phyloP scores from a whole-genome alignment of 2,113 vertebrate genomes.

The Orientallactaga bullata region DNA sequence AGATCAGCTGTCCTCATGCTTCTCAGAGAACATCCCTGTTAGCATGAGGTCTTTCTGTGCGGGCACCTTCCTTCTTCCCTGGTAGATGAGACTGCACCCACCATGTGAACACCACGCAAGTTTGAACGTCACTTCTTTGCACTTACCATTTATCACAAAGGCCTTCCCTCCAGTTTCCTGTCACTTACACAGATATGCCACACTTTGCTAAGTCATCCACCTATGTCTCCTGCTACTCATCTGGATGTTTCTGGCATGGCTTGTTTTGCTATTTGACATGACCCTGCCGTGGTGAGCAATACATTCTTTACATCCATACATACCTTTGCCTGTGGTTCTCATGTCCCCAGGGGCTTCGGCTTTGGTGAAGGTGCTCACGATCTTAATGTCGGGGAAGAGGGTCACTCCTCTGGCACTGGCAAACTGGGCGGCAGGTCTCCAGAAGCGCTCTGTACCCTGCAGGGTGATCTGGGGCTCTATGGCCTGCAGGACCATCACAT shows the following conservation, averaged over 20 bases:
- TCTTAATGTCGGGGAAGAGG: conserved; percentile 95
- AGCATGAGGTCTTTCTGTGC: background rate
- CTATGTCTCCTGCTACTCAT: background rate
- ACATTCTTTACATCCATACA: background rate
- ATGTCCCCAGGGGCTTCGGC: conserved; percentile 84
- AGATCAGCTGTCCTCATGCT: rapidly evolving
- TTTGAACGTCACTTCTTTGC: background rate
- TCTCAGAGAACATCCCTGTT: background rate
- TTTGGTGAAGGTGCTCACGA: conserved; percentile 93
- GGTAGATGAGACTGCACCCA: background rate
- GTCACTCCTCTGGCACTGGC: conserved; percentile 88
- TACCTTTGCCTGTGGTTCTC: conserved; percentile 77
- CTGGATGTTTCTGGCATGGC: background rate
- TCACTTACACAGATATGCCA: rapidly evolving
- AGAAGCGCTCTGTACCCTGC: conserved; percentile 93
- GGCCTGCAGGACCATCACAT: conserved; percentile 96
- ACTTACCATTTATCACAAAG: background rate
- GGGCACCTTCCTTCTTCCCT: background rate
- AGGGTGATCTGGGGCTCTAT: conserved; percentile 96
- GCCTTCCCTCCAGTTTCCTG: background rate
- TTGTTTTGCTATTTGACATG: background rate
- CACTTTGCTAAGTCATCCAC: background rate
- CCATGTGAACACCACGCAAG: background rate
- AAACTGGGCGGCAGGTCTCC: conserved; percentile 91
- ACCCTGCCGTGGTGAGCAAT: too few relatives aligned